Evolutionary conservation across 2,113 vertebrate species (phyloP).

Genomic region (Rhizomys pruinosus): DNA sequence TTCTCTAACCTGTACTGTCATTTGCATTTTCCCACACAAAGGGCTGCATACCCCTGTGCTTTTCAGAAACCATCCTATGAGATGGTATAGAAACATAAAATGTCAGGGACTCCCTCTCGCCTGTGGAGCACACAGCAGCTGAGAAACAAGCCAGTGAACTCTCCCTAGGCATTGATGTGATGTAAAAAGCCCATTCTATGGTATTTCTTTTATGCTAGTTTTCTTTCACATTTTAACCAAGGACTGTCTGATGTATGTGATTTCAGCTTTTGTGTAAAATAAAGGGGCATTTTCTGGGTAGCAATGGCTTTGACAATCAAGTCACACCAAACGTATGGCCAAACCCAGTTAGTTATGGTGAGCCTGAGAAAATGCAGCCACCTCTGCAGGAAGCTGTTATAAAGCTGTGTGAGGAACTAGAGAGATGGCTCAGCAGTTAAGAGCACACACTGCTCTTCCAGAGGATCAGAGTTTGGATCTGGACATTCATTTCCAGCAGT

Average conservation of each 20-base stretch:
- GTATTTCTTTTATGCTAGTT: not conserved
- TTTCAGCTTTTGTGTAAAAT: no score
- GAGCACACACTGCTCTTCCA: not conserved
- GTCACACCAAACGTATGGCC: not conserved
- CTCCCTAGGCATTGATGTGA: not conserved
- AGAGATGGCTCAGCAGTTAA: not conserved
- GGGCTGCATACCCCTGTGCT: no score
- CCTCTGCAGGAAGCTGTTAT: not conserved
- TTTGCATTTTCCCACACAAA: not conserved
- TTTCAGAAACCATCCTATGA: rapidly evolving
- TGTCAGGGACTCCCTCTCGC: not conserved
- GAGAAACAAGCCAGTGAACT: not conserved
- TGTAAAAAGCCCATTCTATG: not conserved
- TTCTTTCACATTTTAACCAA: not conserved
- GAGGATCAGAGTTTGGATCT: no score
- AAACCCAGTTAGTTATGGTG: not conserved
- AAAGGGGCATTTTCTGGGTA: not conserved
- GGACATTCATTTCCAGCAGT: not conserved
- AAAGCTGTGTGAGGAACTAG: not conserved
- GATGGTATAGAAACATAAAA: not conserved
- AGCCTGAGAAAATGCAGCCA: not conserved
- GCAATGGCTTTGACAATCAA: not conserved
- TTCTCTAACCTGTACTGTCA: not conserved
- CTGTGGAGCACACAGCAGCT: not conserved
- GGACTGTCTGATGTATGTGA: not conserved